Conservation (phyloP, 2,888 invertebrate genomes). For the Dioctria rufipes region DNA sequence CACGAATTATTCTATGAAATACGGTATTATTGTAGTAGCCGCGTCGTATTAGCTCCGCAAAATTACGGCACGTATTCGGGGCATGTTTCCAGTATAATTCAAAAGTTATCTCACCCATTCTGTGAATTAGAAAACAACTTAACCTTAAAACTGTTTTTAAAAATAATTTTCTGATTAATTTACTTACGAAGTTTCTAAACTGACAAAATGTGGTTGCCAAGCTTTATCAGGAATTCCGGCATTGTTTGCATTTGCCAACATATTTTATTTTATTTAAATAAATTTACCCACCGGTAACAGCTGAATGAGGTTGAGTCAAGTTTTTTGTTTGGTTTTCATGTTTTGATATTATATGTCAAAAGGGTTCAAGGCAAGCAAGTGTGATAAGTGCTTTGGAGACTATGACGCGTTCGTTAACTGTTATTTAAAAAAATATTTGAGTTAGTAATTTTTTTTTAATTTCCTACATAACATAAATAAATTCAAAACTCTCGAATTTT, state of each 20-base stretch:
- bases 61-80: slow-evolving; percentile 97
- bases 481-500: too few species aligned
- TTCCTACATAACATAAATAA: too few species aligned
- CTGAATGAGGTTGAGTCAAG: too few species aligned
- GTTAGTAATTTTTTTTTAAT: too few species aligned
- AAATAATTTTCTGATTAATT: background rate
- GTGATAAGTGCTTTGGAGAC: background rate
- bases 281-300: background rate
- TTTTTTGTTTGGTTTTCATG: too few species aligned
- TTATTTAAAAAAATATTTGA: background rate
- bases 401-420: background rate
- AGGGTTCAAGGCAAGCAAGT: background rate
- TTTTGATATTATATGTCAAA: background rate
- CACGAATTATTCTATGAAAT: slow-evolving; percentile 95
- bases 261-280: background rate
- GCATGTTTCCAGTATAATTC: slow-evolving; percentile 99
- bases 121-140: slow-evolving; percentile 65
- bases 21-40: slow-evolving; percentile 97
- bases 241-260: slow-evolving; percentile 44
- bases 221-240: slow-evolving; percentile 88
- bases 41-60: slow-evolving; percentile 92
- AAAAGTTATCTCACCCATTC: slow-evolving; percentile 92
- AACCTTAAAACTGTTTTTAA: slow-evolving; percentile 17
- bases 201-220: slow-evolving; percentile 90
- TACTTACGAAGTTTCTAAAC: slow-evolving; percentile 87